Base-by-base conservation (phyloP, 1,140 invertebrate genomes). In the Scaptomyza hsui region DNA sequence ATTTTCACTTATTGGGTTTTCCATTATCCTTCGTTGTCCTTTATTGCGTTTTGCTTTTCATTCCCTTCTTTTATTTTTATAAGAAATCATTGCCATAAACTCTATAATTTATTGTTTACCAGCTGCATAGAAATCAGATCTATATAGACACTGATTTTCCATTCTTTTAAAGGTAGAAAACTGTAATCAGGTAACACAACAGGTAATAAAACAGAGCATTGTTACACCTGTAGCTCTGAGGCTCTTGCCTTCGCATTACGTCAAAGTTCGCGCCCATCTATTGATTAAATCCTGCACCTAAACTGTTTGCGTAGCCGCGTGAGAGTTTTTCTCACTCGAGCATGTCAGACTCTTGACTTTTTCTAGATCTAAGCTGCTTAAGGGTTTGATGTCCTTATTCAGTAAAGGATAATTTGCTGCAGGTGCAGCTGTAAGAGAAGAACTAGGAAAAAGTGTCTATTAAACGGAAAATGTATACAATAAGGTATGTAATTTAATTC, bases 101-200 rank as follows among this genome's bases (percentile, higher is more conserved):
- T 78, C 56, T 15, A 82, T 75, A 83, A 82, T 83, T 82, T 82
- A 82, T 82, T 82, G 47, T 82, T 65, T 62, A 37, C 19, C 74
- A 83, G 79, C 75, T 82, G 79, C 75, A 71, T 45, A 42, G 74
- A 68, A 68, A 68, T 72, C 63, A 53, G 21, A 45, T 18, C n/a
- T 47, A 56, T 64, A 61, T 65, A 62, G 47, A 61, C 39, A 61
- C 41, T 65, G 71, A 47, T 71, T 63, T 52, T 19, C 13, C n/a
- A n/a, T 21, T 5, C 47, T 48, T 13, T 13, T 7, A 18, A 4
- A 3, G 35, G 19, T 9, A 21, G n/a, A 19, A 4, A 29, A 16
- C 12, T 18, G 21, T 10, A 57, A 32, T 52, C 37, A 51, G 44
- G 65, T 61, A 67, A 64, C 53, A 70, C 49, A 19, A 63, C 62